phyloP scores from a whole-genome alignment of 2,888 invertebrate species.

The Pseudoips prasinana region DNA sequence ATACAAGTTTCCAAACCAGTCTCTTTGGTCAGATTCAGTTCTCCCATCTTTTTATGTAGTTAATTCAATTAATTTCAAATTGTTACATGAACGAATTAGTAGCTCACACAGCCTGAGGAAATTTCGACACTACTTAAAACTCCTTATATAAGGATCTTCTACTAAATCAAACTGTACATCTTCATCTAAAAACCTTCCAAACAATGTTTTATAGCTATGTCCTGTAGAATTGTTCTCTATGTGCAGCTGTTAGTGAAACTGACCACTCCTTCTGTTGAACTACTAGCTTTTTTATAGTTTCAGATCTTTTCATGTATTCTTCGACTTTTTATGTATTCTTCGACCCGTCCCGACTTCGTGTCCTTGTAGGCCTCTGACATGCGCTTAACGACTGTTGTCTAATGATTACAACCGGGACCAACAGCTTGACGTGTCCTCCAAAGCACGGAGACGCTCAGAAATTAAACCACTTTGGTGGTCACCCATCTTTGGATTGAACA shows the following conservation, averaged over 20 bases:
- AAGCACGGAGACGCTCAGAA: too few relatives aligned
- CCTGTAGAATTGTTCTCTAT: conserved; percentile 90
- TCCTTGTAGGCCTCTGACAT: too few relatives aligned
- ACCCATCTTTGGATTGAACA: too few relatives aligned
- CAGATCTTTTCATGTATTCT: conserved; percentile 92
- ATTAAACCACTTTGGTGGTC: too few relatives aligned
- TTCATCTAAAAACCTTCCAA: conserved; percentile 90
- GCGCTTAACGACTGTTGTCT: too few relatives aligned
- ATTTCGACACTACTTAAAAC: conserved; percentile 93
- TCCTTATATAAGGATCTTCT: conserved; percentile 93
- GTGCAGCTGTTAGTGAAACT: conserved; percentile 87
- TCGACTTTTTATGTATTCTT: conserved; percentile 86
- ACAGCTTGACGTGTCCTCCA: too few relatives aligned
- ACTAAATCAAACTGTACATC: conserved; percentile 86
- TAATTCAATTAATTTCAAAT: conserved; percentile 83
- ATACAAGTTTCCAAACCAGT: conserved; percentile 83
- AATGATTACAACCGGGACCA: too few relatives aligned
- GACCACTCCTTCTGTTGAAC: conserved; percentile 86
- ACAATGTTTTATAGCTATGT: conserved; percentile 88
- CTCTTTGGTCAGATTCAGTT: conserved; percentile 75
- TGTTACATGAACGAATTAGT: conserved; percentile 85
- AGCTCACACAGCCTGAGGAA: conserved; percentile 92
- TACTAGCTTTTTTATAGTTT: conserved; percentile 88
- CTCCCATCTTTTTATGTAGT: conserved; percentile 82
- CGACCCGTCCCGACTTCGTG: too few relatives aligned